Base-by-base conservation (phyloP, 2,797 vertebrate species). In the Cossypha dichroa region DNA sequence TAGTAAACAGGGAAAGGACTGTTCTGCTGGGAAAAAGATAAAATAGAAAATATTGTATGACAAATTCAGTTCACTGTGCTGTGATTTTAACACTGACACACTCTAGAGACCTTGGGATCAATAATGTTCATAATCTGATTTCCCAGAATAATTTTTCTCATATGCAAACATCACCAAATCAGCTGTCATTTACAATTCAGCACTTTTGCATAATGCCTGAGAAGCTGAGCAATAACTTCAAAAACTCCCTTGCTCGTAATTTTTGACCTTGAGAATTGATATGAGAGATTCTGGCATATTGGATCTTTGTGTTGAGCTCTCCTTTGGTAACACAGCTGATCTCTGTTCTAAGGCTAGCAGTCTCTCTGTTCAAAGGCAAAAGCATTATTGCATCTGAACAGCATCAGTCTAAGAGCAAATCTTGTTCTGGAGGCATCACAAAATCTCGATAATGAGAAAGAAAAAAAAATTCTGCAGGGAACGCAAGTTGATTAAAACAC, bases 61-160 rank as follows among this genome's bases (percentile, higher is more conserved):
- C 20, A 77, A 83, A 85, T 72, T 91, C 81, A 74, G 81, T 54
- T 91, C 70, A 77, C 11, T 74, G 78, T 51, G 55, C 64, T 68
- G 64, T 83, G 72, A 76, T 91, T 94, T 92, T 93, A 92, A 85
- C 49, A 64, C 16, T 72, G 78, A 68, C 75, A 89, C 26, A 40
- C 66, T 62, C 58, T 36, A 40, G 68, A 64, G 75, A 95, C 74
- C 45, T 87, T 70, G 86, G 54, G 60, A 92, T 93, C 86, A 72
- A 88, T 88, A 92, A 91, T 80, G 87, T 83, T 89, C 34, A 85
- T 83, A 82, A 89, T 87, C 68, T 95, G 64, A 91, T 95, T 91
- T 94, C 84, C 74, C 70, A 87, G 60, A 96, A 85, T 93, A 80
- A 26, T 55, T 82, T 76, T 85, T 83, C 49, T 82, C 54, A 43